A percentile compares a stretch with the other conserved stretches of the same genome.
phyloP scores from a whole-genome alignment of 2,888 invertebrate genomes.

The Macroteleia sp. region DNA sequence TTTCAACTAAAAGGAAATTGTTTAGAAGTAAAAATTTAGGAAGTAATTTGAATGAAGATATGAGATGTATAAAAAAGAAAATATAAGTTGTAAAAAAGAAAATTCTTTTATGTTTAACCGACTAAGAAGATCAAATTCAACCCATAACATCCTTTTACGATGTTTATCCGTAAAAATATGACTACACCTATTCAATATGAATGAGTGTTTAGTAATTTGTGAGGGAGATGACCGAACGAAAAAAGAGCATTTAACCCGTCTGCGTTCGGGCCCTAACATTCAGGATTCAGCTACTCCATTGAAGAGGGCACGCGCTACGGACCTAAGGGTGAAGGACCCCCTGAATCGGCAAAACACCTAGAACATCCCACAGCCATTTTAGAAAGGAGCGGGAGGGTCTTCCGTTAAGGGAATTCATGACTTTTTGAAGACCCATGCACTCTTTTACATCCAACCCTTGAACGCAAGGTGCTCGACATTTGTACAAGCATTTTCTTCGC shows the following conservation, averaged over 20 bases:
- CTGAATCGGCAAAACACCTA: constrained; percentile 77
- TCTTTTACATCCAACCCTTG: constrained; percentile 72
- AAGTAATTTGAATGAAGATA: too few species aligned
- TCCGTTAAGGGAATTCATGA: constrained; percentile 75
- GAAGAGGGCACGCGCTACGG: constrained; percentile 82
- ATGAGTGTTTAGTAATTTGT: constrained; percentile 41
- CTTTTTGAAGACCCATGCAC: constrained; percentile 74
- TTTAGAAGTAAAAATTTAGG: too few species aligned
- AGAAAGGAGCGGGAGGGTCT: constrained; percentile 67
- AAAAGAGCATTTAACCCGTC: constrained; percentile 82
- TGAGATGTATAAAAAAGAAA: too few species aligned
- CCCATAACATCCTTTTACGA: too few species aligned
- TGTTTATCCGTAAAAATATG: constrained; percentile 24
- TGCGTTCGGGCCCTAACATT: constrained; percentile 53
- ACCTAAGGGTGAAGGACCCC: constrained; percentile 72
- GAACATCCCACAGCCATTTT: constrained; percentile 74
- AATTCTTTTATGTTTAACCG: too few species aligned
- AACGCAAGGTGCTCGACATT: constrained; percentile 73
- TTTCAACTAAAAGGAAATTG: too few species aligned
- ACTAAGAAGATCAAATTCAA: too few species aligned
- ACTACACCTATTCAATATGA: constrained; percentile 15
- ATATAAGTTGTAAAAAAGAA: too few species aligned
- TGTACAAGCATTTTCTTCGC: constrained; percentile 36
- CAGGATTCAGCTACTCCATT: constrained; percentile 74
- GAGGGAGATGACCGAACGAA: constrained; percentile 62